A percentile compares a stretch with the other conserved stretches of the same genome.
Evolutionary conservation across 2,797 vertebrate genomes (phyloP).

Genomic region (Lepidocolaptes lacrymiger): DNA sequence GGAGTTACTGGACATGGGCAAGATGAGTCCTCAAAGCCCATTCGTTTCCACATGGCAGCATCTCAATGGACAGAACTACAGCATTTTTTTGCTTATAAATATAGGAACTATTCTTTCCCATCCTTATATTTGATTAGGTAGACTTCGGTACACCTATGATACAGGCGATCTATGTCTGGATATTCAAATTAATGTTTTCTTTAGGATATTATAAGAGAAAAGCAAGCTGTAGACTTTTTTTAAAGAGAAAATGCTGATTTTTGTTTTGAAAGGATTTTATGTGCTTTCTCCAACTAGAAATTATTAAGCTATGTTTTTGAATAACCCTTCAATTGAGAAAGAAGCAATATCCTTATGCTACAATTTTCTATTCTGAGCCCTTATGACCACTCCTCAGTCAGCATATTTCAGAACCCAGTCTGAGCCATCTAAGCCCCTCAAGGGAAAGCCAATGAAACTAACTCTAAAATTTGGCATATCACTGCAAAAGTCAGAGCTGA

Average conservation of each 20-base stretch:
- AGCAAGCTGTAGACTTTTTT: not conserved
- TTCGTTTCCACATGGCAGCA: not conserved
- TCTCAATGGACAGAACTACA: not conserved
- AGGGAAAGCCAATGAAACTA: not conserved
- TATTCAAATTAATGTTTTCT: not conserved
- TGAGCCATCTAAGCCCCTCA: not conserved
- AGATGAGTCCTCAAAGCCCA: not conserved
- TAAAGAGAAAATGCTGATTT: not conserved
- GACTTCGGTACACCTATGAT: not conserved
- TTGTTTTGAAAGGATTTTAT: not conserved
- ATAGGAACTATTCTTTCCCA: not conserved
- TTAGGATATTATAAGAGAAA: not conserved
- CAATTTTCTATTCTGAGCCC: not conserved
- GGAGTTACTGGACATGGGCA: not conserved
- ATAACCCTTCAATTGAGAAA: not conserved
- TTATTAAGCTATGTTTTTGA: not conserved
- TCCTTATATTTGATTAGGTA: not conserved
- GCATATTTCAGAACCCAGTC: not conserved
- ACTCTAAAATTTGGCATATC: not conserved
- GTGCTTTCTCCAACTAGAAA: not conserved
- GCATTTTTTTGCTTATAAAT: not conserved
- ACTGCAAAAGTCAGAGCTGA: not conserved
- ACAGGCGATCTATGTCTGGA: not conserved
- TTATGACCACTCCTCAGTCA: not conserved
- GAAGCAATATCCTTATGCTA: not conserved